Conservation (phyloP, 2,113 vertebrate species). For the Myrmecophaga tridactyla region DNA sequence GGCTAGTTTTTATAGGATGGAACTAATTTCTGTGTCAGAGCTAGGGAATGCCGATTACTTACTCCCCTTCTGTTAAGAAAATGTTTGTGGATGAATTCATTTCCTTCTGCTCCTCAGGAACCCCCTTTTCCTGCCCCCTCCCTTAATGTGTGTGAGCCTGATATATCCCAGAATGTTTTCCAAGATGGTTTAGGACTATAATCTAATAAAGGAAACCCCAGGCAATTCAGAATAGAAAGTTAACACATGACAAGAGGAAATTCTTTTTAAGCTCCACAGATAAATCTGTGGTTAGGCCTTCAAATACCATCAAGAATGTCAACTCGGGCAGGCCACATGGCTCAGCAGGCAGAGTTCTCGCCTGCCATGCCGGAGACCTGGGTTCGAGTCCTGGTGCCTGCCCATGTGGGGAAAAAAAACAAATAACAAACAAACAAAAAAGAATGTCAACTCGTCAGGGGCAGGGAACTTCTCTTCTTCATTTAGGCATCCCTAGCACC, state of each 20-base stretch:
- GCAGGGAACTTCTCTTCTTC: too few relatives aligned
- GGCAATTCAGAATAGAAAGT: conserved; percentile 47
- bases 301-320: neutral
- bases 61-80: neutral
- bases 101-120: neutral
- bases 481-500: neutral
- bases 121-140: neutral
- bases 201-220: conserved; percentile 54
- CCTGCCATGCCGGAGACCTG: too few relatives aligned
- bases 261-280: conserved; percentile 29
- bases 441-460: neutral
- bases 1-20: neutral
- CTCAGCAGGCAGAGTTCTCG: too few relatives aligned
- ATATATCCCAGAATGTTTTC: neutral
- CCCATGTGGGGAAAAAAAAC: too few relatives aligned
- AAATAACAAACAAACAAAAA: too few relatives aligned
- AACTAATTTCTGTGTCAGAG: neutral
- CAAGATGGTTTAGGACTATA: conserved; percentile 3
- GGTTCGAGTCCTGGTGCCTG: too few relatives aligned
- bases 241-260: conserved; percentile 10
- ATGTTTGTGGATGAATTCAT: neutral
- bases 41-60: neutral
- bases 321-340: too few relatives aligned
- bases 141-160: neutral
- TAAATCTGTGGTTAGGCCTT: conserved; percentile 4